Conservation (phyloP, 2,888 invertebrate species). For the Erebia epiphron region DNA sequence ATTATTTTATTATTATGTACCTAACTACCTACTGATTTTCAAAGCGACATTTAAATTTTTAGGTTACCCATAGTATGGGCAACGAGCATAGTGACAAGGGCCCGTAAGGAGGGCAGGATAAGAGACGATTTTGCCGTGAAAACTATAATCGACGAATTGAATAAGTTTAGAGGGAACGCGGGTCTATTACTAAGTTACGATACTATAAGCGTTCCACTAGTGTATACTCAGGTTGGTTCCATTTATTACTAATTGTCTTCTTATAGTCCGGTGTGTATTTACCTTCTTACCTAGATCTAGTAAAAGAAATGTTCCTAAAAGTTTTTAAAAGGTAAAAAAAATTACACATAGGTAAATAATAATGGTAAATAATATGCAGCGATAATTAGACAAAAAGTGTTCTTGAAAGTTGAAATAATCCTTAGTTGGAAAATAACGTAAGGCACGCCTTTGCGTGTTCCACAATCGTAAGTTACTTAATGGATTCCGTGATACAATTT, state of each 20-base stretch:
- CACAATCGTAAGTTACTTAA: constrained; percentile 27
- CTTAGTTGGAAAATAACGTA: not conserved
- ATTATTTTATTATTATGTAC: too few species aligned
- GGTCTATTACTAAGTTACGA: constrained; percentile 90
- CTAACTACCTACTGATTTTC: not conserved
- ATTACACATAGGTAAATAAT: not conserved
- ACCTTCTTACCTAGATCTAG: too few species aligned
- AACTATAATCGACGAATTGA: constrained; percentile 93
- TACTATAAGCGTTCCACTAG: constrained; percentile 90
- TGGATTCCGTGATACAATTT: constrained; percentile 17
- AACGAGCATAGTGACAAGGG: constrained; percentile 93
- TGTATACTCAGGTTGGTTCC: constrained; percentile 88
- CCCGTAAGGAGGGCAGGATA: constrained; percentile 94
- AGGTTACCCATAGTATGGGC: constrained; percentile 96
- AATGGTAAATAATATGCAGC: too few species aligned
- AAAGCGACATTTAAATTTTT: constrained; percentile 34
- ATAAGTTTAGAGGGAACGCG: constrained; percentile 91
- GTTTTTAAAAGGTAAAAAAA: not conserved
- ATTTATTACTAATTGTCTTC: not conserved
- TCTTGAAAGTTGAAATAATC: not conserved
- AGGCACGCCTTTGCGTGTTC: constrained; percentile 33
- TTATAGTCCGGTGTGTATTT: too few species aligned
- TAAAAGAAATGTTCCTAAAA: not conserved
- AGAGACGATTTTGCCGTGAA: constrained; percentile 96
- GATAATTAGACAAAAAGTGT: not conserved